Percentiles rank a stretch among this genome's conserved stretches.
Evolutionary conservation across 2,888 invertebrate genomes (phyloP).

Genomic region (Drosophila recens): DNA sequence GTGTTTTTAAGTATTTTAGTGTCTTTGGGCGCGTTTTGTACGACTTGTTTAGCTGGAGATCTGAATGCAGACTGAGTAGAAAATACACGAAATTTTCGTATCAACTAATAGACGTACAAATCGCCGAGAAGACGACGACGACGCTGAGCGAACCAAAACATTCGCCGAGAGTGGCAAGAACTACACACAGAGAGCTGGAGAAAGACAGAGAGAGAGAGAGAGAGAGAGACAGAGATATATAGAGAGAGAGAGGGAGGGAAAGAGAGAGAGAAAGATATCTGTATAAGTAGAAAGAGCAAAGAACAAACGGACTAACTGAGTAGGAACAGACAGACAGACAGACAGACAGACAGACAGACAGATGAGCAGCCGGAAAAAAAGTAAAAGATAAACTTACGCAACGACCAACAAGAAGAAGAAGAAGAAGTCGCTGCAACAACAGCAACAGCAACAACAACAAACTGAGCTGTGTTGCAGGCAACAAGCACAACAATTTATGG

Average conservation of each 20-base stretch:
- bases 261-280: slow-evolving; percentile 17
- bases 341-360: slow-evolving; percentile 19
- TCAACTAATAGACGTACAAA: slow-evolving; percentile 71
- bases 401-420: slow-evolving; percentile 57
- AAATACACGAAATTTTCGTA: slow-evolving; percentile 77
- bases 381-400: slow-evolving; percentile 77
- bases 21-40: slow-evolving; percentile 27
- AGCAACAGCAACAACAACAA: slow-evolving; percentile 28
- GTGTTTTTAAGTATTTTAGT: background rate
- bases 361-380: slow-evolving; percentile 32
- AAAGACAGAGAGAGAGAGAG: slow-evolving; percentile 15
- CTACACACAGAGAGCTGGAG: slow-evolving; percentile 18
- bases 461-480: slow-evolving; percentile 31
- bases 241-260: background rate
- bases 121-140: slow-evolving; percentile 53
- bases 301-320: slow-evolving; percentile 29
- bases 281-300: slow-evolving; percentile 33
- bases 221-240: slow-evolving; percentile 14
- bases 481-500: slow-evolving; percentile 58
- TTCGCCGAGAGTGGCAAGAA: slow-evolving; percentile 31
- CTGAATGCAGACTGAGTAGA: slow-evolving; percentile 82
- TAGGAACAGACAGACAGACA: slow-evolving; percentile 17
- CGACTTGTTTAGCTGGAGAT: slow-evolving; percentile 79
- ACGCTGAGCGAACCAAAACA: slow-evolving; percentile 49
- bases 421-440: slow-evolving; percentile 41